Conservation (phyloP, 2,797 vertebrate genomes). For the Enteromius anoplus region DNA sequence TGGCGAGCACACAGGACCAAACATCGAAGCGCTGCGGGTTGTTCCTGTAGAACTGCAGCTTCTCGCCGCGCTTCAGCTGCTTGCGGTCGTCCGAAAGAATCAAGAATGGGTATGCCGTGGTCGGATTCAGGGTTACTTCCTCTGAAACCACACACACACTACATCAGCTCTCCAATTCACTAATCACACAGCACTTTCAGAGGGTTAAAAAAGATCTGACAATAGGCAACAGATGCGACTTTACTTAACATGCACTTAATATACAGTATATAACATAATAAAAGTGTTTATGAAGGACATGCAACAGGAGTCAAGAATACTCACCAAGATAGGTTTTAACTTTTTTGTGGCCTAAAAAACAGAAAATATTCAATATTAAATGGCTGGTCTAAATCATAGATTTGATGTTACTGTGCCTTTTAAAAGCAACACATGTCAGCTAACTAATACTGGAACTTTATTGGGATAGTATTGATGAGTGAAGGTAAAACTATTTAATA, state of each 20-base stretch:
- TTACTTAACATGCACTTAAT: neutral
- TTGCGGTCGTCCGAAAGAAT: conserved; percentile 79
- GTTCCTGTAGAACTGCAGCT: conserved; percentile 79
- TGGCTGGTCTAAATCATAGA: neutral
- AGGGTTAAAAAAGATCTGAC: neutral
- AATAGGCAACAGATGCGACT: neutral
- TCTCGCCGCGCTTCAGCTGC: conserved; percentile 79
- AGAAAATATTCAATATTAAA: neutral
- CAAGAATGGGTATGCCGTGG: conserved; percentile 80
- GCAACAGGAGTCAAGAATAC: conserved; percentile 25
- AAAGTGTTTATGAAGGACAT: neutral
- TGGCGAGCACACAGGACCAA: conserved; percentile 76
- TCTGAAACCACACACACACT: conserved; percentile 58
- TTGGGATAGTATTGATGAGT: neutral
- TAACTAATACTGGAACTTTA: neutral
- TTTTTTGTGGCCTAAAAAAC: conserved; percentile 74
- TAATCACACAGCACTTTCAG: neutral
- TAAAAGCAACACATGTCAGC: neutral
- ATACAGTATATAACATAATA: neutral
- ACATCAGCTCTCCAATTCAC: neutral
- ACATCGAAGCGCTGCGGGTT: conserved; percentile 75
- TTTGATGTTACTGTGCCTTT: neutral
- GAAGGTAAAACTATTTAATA: neutral
- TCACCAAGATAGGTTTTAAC: conserved; percentile 74
- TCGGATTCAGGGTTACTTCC: conserved; percentile 75